Conservation (phyloP, 2,888 invertebrate species). For the Gymnosoma rotundatum region DNA sequence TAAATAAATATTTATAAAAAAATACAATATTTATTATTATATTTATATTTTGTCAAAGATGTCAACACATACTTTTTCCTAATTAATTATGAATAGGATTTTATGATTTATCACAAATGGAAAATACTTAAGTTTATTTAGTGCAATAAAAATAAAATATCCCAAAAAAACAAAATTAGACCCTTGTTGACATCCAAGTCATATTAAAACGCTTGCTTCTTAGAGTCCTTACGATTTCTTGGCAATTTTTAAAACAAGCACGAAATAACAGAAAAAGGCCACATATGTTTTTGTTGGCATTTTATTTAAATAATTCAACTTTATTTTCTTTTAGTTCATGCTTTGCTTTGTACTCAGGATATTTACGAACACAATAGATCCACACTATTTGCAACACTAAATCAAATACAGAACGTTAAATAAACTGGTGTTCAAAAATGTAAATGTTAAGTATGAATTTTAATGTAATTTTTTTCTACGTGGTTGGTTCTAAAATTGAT, state of each 20-base stretch:
- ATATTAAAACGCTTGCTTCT: background rate
- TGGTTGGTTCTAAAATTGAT: too few species aligned
- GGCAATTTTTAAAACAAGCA: constrained; percentile 45
- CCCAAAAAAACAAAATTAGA: too few species aligned
- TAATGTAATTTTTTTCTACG: too few species aligned
- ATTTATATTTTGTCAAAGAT: too few species aligned
- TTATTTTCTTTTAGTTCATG: constrained; percentile 36
- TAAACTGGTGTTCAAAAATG: background rate
- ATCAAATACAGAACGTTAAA: constrained; percentile 16
- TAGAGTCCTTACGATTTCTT: constrained; percentile 13
- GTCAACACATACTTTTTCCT: too few species aligned
- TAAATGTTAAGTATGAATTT: too few species aligned
- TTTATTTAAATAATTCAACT: constrained; percentile 63
- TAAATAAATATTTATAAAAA: too few species aligned
- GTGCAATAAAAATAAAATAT: background rate
- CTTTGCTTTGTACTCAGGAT: background rate
- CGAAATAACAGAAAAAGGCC: constrained; percentile 38
- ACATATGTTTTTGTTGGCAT: constrained; percentile 62
- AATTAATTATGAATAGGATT: too few species aligned
- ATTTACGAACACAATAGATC: background rate
- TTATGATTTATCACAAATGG: too few species aligned
- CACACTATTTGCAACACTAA: background rate
- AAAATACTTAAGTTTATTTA: background rate
- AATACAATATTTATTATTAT: too few species aligned
- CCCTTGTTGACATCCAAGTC: too few species aligned